Conservation (phyloP, 2,888 invertebrate species). For the Labia minor region DNA sequence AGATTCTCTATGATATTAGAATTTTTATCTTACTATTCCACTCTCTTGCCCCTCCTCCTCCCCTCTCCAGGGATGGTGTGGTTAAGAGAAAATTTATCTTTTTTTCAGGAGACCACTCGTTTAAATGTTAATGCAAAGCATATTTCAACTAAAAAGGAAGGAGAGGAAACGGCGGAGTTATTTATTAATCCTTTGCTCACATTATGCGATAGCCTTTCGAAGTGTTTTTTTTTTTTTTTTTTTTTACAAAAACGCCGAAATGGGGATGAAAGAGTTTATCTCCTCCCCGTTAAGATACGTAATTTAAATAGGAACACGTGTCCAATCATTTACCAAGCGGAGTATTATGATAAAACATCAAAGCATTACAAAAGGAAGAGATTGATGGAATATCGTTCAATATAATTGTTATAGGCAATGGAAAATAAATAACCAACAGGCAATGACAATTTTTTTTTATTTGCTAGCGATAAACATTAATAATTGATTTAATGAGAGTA, state of each 20-base stretch:
- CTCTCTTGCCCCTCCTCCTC: slow-evolving; percentile 1
- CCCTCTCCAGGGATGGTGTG: no score
- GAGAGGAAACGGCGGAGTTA: background rate
- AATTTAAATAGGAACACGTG: background rate
- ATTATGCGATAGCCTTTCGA: slow-evolving; percentile 13
- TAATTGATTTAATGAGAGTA: no score
- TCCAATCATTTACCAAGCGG: background rate
- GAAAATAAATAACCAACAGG: no score
- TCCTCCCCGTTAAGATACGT: background rate
- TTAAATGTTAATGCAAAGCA: slow-evolving; percentile 1
- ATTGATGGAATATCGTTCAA: no score
- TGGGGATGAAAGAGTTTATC: background rate
- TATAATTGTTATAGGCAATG: no score
- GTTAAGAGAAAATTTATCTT: slow-evolving; percentile 13
- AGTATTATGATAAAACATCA: background rate
- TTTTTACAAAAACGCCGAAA: background rate
- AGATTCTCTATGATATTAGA: slow-evolving; percentile 13
- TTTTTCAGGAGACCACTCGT: background rate
- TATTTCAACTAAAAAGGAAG: background rate
- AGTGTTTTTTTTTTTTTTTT: no score
- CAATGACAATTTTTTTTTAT: no score
- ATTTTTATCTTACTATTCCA: slow-evolving; percentile 6
- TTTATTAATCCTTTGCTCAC: slow-evolving; percentile 13
- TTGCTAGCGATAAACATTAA: no score
- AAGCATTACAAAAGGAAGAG: background rate